Evolutionary conservation across 2,113 vertebrate species (phyloP).

Genomic region (Typhlomys cinereus): DNA sequence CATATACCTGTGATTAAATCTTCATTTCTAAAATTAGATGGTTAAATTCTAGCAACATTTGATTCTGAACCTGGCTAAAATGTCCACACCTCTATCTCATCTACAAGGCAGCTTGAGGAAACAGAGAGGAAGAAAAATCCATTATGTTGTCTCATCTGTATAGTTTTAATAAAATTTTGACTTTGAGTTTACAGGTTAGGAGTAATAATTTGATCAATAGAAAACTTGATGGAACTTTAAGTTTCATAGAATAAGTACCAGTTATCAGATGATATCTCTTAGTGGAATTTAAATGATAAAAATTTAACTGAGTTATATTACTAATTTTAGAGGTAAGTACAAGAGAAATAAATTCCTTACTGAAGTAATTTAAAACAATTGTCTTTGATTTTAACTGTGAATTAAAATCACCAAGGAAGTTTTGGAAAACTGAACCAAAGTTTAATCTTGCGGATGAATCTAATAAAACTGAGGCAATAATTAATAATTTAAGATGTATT

Average conservation of each 20-base stretch:
- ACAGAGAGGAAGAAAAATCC: neutral
- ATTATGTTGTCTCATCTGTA: constrained; percentile 38
- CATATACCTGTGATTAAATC: neutral
- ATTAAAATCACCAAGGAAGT: neutral
- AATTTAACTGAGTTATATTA: constrained; percentile 11
- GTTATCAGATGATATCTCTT: constrained; percentile 47
- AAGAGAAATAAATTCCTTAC: constrained; percentile 24
- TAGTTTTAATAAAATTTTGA: neutral
- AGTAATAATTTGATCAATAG: constrained; percentile 5
- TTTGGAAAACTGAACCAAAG: constrained; percentile 3
- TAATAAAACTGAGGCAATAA: neutral
- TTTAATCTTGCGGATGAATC: neutral
- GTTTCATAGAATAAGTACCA: constrained; percentile 17
- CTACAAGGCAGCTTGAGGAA: neutral
- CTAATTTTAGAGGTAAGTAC: constrained; percentile 42
- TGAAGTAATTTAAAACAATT: constrained; percentile 22
- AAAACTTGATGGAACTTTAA: neutral
- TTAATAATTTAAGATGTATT: neutral
- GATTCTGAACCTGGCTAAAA: constrained; percentile 16
- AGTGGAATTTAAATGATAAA: constrained; percentile 37
- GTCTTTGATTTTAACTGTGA: neutral
- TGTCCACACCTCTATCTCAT: neutral
- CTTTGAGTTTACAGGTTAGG: constrained; percentile 28
- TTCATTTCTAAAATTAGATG: neutral
- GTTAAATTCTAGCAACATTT: neutral